Evolutionary conservation across 2,113 vertebrate genomes (phyloP).

Genomic region (Sula dactylatra): DNA sequence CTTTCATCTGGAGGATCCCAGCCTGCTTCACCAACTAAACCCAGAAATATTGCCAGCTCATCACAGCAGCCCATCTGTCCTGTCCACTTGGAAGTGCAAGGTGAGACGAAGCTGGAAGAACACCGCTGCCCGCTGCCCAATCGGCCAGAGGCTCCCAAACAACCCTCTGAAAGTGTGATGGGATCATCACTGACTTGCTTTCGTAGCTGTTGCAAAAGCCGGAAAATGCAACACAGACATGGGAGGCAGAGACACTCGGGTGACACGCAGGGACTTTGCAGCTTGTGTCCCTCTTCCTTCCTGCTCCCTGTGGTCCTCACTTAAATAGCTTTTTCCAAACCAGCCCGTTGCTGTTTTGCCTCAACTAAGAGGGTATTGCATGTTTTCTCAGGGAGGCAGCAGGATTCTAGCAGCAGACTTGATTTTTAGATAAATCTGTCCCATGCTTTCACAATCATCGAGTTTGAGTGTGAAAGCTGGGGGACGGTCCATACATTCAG

Average conservation of each 20-base stretch:
- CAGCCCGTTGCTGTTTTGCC: neutral
- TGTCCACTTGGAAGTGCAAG: rapidly evolving
- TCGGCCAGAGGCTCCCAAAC: rapidly evolving
- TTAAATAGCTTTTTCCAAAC: neutral
- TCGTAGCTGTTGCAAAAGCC: neutral
- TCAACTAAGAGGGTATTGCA: neutral
- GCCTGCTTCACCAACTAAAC: neutral
- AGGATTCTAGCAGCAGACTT: neutral
- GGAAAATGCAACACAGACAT: neutral
- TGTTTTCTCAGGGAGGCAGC: neutral
- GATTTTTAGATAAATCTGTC: neutral
- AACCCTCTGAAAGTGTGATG: neutral
- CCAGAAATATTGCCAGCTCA: neutral
- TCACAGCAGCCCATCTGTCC: neutral
- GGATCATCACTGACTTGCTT: neutral
- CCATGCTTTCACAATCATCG: neutral
- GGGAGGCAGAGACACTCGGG: neutral
- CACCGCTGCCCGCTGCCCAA: rapidly evolving
- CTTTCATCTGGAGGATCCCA: neutral
- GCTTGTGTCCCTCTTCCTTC: rapidly evolving
- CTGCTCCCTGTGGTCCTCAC: neutral
- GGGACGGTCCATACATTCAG: neutral
- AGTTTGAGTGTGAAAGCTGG: neutral
- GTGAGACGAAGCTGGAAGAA: neutral
- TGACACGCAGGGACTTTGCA: neutral